Percentiles rank a stretch among this genome's conserved stretches.
Conservation (phyloP, 2,888 invertebrate genomes). For the Magallana nippona region DNA sequence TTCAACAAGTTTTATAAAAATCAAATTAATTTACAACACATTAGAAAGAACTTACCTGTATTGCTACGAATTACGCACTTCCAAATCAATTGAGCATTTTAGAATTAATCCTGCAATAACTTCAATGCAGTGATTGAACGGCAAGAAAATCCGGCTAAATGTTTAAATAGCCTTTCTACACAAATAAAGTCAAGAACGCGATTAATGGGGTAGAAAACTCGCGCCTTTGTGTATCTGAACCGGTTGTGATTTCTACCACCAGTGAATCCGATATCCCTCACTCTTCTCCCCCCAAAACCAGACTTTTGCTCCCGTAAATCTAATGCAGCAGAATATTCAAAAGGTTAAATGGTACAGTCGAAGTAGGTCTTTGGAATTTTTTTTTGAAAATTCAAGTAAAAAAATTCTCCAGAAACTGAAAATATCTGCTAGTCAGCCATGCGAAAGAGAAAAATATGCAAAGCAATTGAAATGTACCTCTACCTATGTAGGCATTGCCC, state of each 20-base stretch:
- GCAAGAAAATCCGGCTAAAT: slow-evolving; percentile 22
- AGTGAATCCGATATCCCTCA: not conserved
- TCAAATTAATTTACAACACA: too few relatives aligned
- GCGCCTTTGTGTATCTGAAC: not conserved
- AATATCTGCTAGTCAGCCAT: too few relatives aligned
- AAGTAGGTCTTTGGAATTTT: not conserved
- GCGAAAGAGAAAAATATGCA: too few relatives aligned
- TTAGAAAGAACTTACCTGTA: not conserved
- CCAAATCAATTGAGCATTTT: not conserved
- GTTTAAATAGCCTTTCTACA: slow-evolving; percentile 15
- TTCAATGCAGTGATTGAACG: not conserved
- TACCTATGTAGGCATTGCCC: too few relatives aligned
- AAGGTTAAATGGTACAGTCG: not conserved
- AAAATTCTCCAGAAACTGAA: too few relatives aligned
- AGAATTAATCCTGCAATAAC: not conserved
- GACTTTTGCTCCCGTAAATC: too few relatives aligned
- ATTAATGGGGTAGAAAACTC: slow-evolving; percentile 17
- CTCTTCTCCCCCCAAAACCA: not conserved
- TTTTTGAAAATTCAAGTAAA: too few relatives aligned
- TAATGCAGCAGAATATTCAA: not conserved
- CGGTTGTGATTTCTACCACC: slow-evolving; percentile 6
- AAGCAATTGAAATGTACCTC: too few relatives aligned
- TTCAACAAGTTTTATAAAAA: too few relatives aligned
- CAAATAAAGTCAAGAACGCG: slow-evolving; percentile 7
- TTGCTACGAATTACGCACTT: too few relatives aligned